Evolutionary conservation across 2,797 vertebrate genomes (phyloP).

Genomic region (Bradypodion ventrale): DNA sequence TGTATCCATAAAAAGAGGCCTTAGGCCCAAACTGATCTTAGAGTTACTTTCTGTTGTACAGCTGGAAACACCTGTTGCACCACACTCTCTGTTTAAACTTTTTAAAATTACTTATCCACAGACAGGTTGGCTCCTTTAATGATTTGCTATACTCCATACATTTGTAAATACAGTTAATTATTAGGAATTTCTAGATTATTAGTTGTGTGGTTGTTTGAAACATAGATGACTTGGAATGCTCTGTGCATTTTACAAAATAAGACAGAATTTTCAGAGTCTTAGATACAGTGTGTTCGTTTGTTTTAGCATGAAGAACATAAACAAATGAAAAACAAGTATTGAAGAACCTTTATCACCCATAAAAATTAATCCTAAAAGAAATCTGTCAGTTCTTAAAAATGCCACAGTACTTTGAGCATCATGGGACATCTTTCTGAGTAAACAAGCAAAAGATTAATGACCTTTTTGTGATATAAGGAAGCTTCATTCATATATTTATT

Average conservation of each 20-base stretch:
- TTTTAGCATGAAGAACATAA: no score
- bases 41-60: slow-evolving; percentile 68
- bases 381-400: no score
- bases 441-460: neutral
- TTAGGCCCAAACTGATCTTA: slow-evolving; percentile 58
- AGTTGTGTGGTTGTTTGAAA: slow-evolving; percentile 7
- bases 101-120: slow-evolving; percentile 46
- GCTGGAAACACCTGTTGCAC: slow-evolving; percentile 67
- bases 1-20: slow-evolving; percentile 62
- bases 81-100: slow-evolving; percentile 51
- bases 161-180: neutral
- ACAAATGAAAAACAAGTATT: no score
- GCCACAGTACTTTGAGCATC: no score
- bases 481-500: neutral
- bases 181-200: neutral
- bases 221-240: neutral
- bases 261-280: no score
- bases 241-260: neutral
- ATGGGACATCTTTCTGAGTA: neutral
- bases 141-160: slow-evolving; percentile 27
- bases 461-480: neutral
- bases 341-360: no score
- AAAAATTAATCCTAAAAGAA: no score
- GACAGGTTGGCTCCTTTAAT: slow-evolving; percentile 47
- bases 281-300: neutral